Percentiles rank a stretch among this genome's conserved stretches.
These are phyloP conservation scores for Machaerirhynchus nigripectus DNA, from an alignment of 2,113 vertebrate genomes.

Conservation along the genomic window DNA sequence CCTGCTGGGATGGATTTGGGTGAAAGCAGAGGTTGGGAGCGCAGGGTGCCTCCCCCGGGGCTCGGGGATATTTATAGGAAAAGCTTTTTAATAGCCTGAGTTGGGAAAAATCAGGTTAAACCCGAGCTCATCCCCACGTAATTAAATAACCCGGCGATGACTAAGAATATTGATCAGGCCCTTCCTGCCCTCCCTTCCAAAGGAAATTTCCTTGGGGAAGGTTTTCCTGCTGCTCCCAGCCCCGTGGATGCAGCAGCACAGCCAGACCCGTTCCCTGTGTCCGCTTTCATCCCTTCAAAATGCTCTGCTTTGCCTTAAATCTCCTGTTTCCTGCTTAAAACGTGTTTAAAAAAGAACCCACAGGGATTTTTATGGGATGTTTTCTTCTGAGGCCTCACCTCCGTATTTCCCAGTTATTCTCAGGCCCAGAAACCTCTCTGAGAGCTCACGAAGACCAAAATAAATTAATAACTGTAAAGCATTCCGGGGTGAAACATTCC, in stretches of 20 bases:
- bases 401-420: background rate
- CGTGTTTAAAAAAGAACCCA: accelerated
- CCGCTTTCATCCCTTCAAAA: background rate
- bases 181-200: background rate
- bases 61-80: background rate
- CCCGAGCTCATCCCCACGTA: background rate
- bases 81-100: conserved; percentile 4
- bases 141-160: background rate
- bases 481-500: background rate
- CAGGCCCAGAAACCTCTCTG: background rate
- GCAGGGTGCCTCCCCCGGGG: background rate
- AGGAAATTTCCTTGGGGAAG: background rate
- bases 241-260: accelerated
- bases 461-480: background rate
- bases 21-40: accelerated
- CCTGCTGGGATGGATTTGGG: background rate
- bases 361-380: background rate
- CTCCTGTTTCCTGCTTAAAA: background rate
- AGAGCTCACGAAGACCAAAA: background rate
- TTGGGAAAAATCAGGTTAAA: background rate
- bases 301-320: background rate
- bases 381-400: background rate
- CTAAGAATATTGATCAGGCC: background rate
- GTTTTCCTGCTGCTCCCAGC: background rate
- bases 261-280: accelerated